phyloP scores from a whole-genome alignment of 2,797 vertebrate genomes.

The Ceryle rudis region DNA sequence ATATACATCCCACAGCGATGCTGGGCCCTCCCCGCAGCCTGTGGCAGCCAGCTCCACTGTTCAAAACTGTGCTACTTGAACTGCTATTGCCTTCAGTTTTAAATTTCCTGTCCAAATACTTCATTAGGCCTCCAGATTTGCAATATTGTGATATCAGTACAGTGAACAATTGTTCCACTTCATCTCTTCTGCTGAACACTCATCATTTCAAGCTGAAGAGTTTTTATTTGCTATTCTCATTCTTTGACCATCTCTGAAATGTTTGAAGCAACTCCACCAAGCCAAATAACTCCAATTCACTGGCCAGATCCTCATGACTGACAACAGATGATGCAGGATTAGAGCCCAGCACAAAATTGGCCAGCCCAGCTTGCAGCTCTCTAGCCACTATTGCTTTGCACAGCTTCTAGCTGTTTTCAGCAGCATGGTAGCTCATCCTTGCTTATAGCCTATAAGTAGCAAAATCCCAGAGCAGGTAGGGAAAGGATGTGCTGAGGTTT shows the following conservation, averaged over 20 bases:
- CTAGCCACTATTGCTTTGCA: background rate
- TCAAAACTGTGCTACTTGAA: background rate
- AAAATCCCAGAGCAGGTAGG: background rate
- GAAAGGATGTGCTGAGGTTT: background rate
- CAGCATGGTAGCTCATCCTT: background rate
- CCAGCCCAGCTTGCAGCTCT: background rate
- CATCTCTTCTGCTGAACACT: background rate
- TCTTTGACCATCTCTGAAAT: background rate
- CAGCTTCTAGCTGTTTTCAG: background rate
- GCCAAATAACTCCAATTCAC: background rate
- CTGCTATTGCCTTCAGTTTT: background rate
- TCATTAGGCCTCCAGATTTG: background rate
- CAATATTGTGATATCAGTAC: background rate
- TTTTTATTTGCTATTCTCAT: background rate
- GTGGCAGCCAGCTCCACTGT: background rate
- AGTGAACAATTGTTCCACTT: background rate
- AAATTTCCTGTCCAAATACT: background rate
- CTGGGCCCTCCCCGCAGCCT: rapidly evolving
- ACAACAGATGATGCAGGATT: background rate
- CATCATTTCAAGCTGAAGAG: background rate
- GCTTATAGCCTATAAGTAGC: background rate
- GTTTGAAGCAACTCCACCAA: background rate
- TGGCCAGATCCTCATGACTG: background rate
- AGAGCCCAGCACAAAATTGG: background rate
- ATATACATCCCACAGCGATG: rapidly evolving